A percentile compares a stretch with the other conserved stretches of the same genome.
Evolutionary conservation across 2,797 vertebrate species (phyloP).

Genomic region (Gila robusta): DNA sequence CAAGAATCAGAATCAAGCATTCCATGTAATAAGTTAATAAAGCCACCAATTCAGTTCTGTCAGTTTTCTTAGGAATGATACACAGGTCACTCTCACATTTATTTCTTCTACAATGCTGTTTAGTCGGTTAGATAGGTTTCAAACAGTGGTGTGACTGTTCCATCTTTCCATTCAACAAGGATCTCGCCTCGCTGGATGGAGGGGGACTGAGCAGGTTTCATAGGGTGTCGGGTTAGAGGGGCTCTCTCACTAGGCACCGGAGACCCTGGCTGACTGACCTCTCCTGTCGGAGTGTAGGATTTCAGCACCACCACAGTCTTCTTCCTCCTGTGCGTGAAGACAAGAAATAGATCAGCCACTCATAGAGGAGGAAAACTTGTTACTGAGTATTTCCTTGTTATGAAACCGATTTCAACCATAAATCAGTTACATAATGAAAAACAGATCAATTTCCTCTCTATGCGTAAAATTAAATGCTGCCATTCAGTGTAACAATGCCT

Average conservation of each 20-base stretch:
- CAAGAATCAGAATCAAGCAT: slow-evolving; percentile 6
- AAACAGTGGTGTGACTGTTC: slow-evolving; percentile 86
- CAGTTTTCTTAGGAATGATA: neutral
- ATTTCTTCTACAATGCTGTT: slow-evolving; percentile 5
- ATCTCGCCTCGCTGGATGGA: slow-evolving; percentile 83
- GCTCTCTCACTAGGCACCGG: slow-evolving; percentile 74
- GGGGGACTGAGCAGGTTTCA: slow-evolving; percentile 75
- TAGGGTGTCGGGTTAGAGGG: slow-evolving; percentile 73
- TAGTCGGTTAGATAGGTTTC: slow-evolving; percentile 69
- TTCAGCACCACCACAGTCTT: slow-evolving; percentile 85
- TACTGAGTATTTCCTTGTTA: neutral
- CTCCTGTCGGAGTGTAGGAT: slow-evolving; percentile 73
- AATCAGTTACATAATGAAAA: neutral
- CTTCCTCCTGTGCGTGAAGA: slow-evolving; percentile 74
- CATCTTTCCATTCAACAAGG: slow-evolving; percentile 89
- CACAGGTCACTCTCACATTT: too few relatives aligned
- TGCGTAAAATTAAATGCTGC: neutral
- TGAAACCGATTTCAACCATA: neutral
- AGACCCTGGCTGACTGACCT: slow-evolving; percentile 71
- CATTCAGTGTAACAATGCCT: neutral
- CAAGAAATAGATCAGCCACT: neutral
- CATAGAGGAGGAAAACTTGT: neutral
- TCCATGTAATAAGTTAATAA: neutral
- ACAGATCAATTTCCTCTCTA: neutral
- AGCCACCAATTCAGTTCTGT: neutral